Conservation (phyloP, 2,888 invertebrate genomes). For the Platycheirus rosarum region DNA sequence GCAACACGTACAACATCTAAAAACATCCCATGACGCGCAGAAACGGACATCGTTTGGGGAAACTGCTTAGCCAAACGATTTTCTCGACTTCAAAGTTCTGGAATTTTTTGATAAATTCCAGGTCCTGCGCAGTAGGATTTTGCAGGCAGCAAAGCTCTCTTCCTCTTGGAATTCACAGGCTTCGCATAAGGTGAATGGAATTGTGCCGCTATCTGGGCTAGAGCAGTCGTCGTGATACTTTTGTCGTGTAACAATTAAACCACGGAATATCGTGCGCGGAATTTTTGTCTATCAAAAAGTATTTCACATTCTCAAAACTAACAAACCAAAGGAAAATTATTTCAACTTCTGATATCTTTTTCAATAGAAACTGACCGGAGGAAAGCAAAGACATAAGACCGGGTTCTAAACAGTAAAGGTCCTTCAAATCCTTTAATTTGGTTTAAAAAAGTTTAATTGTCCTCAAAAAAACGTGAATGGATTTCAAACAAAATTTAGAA, state of each 20-base stretch:
- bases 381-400: no score
- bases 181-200: conserved; percentile 69
- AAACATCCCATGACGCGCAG: background rate
- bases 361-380: no score
- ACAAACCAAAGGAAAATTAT: background rate
- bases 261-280: conserved; percentile 52
- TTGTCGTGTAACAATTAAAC: conserved; percentile 71
- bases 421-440: no score
- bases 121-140: background rate
- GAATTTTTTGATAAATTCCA: conserved; percentile 32
- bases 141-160: conserved; percentile 46
- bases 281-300: no score
- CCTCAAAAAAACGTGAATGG: no score
- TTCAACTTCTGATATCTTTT: no score
- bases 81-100: conserved; percentile 34
- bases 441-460: no score
- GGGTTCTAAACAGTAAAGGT: no score
- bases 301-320: no score
- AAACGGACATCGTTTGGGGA: no score
- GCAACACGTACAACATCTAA: conserved; percentile 71
- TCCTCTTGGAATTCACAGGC: conserved; percentile 58
- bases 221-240: conserved; percentile 72
- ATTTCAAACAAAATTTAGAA: no score
- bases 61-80: no score
- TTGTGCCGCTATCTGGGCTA: conserved; percentile 72